These are phyloP conservation scores for Acanthochromis polyacanthus DNA, from an alignment of 2,113 vertebrate genomes.

Conservation along the genomic window DNA sequence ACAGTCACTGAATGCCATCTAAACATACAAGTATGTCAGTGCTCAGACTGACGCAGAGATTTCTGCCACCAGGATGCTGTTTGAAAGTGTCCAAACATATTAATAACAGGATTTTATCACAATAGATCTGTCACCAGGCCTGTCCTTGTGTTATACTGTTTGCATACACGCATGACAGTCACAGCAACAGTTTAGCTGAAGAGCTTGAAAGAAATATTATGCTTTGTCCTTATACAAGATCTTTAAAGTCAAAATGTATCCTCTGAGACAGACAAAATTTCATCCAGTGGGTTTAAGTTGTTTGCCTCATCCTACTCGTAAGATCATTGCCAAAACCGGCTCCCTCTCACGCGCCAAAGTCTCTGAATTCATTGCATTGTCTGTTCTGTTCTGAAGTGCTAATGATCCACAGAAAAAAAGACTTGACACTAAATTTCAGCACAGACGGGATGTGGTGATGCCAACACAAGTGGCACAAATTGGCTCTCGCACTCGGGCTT, in stretches of 20 bases:
- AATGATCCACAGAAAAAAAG: slow-evolving; percentile 60
- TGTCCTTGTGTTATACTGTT: neutral
- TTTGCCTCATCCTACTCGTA: slow-evolving; percentile 5
- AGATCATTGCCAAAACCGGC: neutral
- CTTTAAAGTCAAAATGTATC: neutral
- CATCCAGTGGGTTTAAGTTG: neutral
- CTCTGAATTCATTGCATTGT: slow-evolving; percentile 31
- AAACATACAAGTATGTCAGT: slow-evolving; percentile 5
- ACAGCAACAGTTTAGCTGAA: neutral
- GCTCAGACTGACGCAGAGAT: neutral
- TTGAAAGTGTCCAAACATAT: slow-evolving; percentile 24
- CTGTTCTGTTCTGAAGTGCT: slow-evolving; percentile 49
- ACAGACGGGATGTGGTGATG: slow-evolving; percentile 29
- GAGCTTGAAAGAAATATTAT: neutral
- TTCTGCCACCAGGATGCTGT: neutral
- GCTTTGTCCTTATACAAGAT: neutral
- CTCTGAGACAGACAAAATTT: neutral
- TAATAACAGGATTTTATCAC: slow-evolving; percentile 12
- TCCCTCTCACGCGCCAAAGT: slow-evolving; percentile 15
- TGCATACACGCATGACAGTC: neutral
- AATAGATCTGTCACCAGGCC: slow-evolving; percentile 2
- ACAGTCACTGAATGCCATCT: neutral
- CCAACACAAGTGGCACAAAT: slow-evolving; percentile 69
- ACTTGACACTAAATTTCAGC: slow-evolving; percentile 27
- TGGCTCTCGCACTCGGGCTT: slow-evolving; percentile 50